These are phyloP conservation scores for Troides aeacus DNA, from an alignment of 2,888 invertebrate species.

Conservation along the genomic window DNA sequence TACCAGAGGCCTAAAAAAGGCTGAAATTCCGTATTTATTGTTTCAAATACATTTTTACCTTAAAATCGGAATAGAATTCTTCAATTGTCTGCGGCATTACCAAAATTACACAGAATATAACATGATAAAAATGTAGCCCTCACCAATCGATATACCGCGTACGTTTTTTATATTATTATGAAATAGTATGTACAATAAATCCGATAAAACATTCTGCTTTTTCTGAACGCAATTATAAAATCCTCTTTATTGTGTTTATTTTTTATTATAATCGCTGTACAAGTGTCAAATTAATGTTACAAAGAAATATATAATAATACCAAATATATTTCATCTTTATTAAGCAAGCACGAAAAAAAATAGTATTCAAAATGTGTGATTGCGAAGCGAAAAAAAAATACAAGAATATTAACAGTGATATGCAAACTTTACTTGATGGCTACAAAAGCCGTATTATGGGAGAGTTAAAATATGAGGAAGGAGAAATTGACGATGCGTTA, in stretches of 20 bases:
- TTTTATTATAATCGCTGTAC: background rate
- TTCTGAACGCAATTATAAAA: background rate
- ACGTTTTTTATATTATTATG: too few relatives aligned
- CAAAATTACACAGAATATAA: too few relatives aligned
- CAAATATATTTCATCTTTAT: background rate
- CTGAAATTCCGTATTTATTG: background rate
- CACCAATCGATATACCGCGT: too few relatives aligned
- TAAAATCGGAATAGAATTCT: too few relatives aligned
- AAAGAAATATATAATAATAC: background rate
- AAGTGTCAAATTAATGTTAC: background rate
- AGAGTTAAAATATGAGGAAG: conserved; percentile 45
- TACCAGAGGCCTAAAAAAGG: background rate
- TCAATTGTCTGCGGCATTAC: too few relatives aligned
- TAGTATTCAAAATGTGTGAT: background rate
- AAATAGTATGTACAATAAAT: too few relatives aligned
- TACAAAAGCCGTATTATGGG: conserved; percentile 52
- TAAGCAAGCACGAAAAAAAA: background rate
- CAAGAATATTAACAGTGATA: conserved; percentile 35
- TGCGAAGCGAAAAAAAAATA: background rate
- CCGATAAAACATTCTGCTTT: background rate
- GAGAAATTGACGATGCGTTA: conserved; percentile 41
- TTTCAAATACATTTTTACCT: too few relatives aligned
- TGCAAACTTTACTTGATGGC: conserved; percentile 52
- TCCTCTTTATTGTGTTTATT: background rate
- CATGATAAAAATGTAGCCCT: too few relatives aligned